Percentiles rank a stretch among this genome's conserved stretches.
Conservation (phyloP, 2,113 vertebrate species). For the Anguilla rostrata region DNA sequence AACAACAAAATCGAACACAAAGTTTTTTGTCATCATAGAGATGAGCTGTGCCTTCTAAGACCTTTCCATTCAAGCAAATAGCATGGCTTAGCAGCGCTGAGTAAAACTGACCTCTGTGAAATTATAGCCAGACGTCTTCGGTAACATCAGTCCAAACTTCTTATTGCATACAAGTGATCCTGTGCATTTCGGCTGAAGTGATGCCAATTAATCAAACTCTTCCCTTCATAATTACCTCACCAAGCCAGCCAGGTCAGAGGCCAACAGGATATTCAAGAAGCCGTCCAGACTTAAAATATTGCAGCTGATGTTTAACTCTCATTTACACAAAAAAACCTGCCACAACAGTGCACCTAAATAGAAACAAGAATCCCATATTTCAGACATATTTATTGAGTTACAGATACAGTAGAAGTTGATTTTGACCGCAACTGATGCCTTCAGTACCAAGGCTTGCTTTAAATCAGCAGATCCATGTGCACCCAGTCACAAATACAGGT, state of each 20-base stretch:
- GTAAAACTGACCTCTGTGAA: not conserved
- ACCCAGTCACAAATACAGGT: not conserved
- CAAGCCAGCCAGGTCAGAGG: not conserved
- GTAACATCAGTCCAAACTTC: not conserved
- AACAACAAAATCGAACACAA: not conserved
- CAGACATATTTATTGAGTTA: not conserved
- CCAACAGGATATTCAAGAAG: not conserved
- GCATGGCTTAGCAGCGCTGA: not conserved
- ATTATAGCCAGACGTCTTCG: not conserved
- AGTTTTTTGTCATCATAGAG: not conserved
- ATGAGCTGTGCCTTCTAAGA: not conserved
- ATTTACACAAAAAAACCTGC: not conserved
- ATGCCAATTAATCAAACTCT: not conserved
- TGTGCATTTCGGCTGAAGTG: no score
- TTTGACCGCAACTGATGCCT: not conserved
- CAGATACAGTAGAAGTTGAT: not conserved
- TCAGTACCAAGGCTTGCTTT: not conserved
- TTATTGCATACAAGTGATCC: not conserved
- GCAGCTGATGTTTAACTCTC: not conserved
- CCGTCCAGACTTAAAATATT: not conserved
- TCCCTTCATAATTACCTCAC: not conserved
- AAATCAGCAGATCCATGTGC: not conserved
- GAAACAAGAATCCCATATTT: not conserved
- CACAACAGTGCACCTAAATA: no score
- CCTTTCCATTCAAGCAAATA: not conserved